Conservation (phyloP, 2,888 invertebrate species). For the Dryobota labecula region DNA sequence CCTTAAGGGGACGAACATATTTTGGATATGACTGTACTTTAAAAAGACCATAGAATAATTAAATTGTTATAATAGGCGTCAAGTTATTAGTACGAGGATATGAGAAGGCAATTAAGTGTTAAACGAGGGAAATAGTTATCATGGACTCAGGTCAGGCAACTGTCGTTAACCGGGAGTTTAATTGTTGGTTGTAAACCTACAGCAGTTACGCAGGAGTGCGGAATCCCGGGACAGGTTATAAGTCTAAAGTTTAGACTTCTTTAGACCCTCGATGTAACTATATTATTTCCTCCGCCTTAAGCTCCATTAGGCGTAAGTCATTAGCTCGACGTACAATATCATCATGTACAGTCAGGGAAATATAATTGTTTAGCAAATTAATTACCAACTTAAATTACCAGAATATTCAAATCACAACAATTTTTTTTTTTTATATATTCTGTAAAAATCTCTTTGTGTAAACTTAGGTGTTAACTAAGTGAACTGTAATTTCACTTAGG, state of each 20-base stretch:
- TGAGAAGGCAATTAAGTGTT: slow-evolving; percentile 2
- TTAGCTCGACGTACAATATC: neutral
- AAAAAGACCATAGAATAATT: too few relatives aligned
- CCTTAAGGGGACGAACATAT: neutral
- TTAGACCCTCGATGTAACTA: neutral
- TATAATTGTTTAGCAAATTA: neutral
- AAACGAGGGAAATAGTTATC: slow-evolving; percentile 13
- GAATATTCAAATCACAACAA: neutral
- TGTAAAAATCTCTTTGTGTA: too few relatives aligned
- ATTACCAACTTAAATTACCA: neutral
- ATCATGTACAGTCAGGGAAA: neutral
- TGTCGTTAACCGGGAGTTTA: neutral
- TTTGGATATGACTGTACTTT: neutral
- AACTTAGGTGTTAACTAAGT: too few relatives aligned
- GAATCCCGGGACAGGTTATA: neutral
- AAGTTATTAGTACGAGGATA: neutral
- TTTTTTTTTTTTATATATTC: too few relatives aligned
- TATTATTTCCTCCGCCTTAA: neutral
- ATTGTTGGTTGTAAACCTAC: slow-evolving; percentile 10
- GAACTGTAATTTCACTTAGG: too few relatives aligned
- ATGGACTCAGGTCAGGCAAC: slow-evolving; percentile 9
- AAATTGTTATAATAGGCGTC: too few relatives aligned
- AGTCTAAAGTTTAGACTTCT: neutral
- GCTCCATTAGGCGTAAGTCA: neutral
- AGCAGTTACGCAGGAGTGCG: neutral